Base-by-base conservation (phyloP, 2,888 invertebrate species). In the Sabellastarte sp. region DNA sequence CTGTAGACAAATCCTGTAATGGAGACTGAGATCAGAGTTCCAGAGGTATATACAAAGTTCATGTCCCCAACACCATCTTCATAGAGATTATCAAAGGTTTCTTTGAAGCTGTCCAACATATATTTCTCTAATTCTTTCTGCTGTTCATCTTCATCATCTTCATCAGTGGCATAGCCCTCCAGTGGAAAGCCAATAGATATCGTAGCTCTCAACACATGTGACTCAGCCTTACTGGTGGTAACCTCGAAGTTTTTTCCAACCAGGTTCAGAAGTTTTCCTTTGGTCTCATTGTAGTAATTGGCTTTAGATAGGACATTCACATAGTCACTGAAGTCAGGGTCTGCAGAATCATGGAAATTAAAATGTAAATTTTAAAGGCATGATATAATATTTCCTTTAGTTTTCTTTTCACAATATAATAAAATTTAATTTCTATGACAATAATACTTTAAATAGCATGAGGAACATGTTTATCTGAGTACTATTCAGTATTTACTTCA, bases 141-240 rank as follows among this genome's bases (percentile, higher is more conserved):
- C 24, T 67, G 65, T 5, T 57, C 65, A 1, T 59, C 51, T 3
- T 32, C 26, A 3, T 41, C 24, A 30, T 63, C 63, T 2, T 50
- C 30, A 4, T 26, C n/a, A 52, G 60, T 68, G 24, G 28, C 33
- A 41, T 62, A 68, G 10, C 68, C 68, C 2, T 28, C 31, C 52
- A 70, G 57, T 4, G 70, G 70, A 24, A 5, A 30, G 30, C 70
- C 70, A 5, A 70, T 26, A 4, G 50, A 1, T 15, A 70, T 4
- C 33, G 30, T 32, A 2, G 41, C 29, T 24, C 68, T 31, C 0
- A 67, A 68, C 28, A 61, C 51, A 1, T 32, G 3, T 15, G 64
- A 61, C 2, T 1, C 15, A 3, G 66, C 66, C 26, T 24, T 26
- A 2, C 15, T 57, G 1, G 50, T 50, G 24, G 51, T 50, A 5